Base-by-base conservation (phyloP, 2,888 invertebrate genomes). In the Rhyacophila evoluta region DNA sequence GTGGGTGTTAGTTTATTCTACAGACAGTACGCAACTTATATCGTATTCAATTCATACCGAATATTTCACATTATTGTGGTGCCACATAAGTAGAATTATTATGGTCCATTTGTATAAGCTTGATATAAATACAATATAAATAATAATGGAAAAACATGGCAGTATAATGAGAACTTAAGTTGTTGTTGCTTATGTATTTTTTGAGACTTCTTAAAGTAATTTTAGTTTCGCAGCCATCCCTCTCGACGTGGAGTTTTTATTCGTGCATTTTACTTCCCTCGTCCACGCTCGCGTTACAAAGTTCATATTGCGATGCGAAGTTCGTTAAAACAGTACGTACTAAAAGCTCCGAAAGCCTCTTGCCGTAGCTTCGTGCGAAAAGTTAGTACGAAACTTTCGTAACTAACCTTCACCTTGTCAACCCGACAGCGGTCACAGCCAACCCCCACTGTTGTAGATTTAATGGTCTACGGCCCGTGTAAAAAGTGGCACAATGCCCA, bases 391-490 rank as follows among this genome's bases (percentile, higher is more conserved):
- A 19, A 55, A 55, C 55, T 55, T 55, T 55, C 15, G 12, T 55
- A 55, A 55, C 55, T 55, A 55, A 55, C 55, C 55, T 55, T 55
- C 55, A 55, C 55, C 55, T 55, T 55, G 55, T 55, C 55, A 55
- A 55, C 55, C 55, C 55, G 55, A 19, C 55, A 55, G 55, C 55
- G 55, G 55, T 55, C 55, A 25, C 55, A 55, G 55, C 10, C 19
- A 10, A 12, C 55, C 8, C 15, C 19, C 10, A 55, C 55, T 12
- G 2, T 19, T n/a, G 55, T 55, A 55, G 15, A 55, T 55, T 55
- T 55, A 55, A 55, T 55, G 19, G 55, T 25, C 19, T 55, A 1
- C 55, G 55, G 55, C 10, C 19, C 55, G 19, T 55, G 55, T 55
- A 12, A 55, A 55, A 55, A 55, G 55, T 55, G 55, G 55, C 55